Conservation (phyloP, 2,888 invertebrate genomes). For the Laothoe populi region DNA sequence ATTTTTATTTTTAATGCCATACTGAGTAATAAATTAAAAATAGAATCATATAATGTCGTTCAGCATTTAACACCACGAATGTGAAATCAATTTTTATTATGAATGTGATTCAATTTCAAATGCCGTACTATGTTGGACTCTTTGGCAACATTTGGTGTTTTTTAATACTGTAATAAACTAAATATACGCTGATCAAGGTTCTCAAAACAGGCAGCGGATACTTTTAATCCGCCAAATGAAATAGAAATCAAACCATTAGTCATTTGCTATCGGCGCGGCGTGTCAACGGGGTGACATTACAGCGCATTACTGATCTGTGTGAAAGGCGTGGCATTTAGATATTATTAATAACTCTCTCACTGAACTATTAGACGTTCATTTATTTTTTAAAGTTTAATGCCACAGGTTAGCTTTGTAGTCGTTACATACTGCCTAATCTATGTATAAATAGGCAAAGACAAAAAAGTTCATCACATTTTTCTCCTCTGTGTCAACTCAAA, state of each 20-base stretch:
- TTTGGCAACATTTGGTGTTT: neutral
- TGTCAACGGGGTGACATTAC: slow-evolving; percentile 17
- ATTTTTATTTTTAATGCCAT: no score
- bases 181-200: neutral
- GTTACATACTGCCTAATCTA: neutral
- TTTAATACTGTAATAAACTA: neutral
- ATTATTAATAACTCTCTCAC: slow-evolving; percentile 7
- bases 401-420: neutral
- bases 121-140: no score
- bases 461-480: no score
- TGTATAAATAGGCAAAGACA: neutral
- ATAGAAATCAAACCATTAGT: neutral
- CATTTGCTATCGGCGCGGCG: neutral
- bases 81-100: no score
- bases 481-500: no score
- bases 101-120: no score
- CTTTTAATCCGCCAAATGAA: neutral
- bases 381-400: neutral
- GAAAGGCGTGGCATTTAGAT: slow-evolving; percentile 30
- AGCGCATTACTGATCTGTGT: slow-evolving; percentile 15
- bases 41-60: no score
- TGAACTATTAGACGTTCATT: slow-evolving; percentile 1
- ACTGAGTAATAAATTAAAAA: no score
- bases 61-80: no score
- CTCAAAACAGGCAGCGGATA: neutral